Conservation (phyloP, 2,113 vertebrate species). For the Hemiscyllium ocellatum region DNA sequence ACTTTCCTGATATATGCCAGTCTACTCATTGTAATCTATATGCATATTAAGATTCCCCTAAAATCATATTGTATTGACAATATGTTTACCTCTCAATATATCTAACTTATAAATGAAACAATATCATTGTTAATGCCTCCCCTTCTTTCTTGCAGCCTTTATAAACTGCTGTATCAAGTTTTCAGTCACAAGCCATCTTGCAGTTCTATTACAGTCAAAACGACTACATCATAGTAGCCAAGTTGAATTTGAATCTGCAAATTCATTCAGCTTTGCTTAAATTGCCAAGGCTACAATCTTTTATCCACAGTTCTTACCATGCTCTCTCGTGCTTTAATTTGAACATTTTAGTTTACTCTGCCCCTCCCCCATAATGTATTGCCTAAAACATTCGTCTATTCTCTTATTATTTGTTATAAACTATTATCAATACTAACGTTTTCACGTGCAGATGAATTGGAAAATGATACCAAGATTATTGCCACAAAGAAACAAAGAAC, state of each 20-base stretch:
- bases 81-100: background rate
- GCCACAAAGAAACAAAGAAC: no score
- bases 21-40: background rate
- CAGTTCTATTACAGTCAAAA: background rate
- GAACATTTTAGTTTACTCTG: background rate
- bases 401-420: no score
- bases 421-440: background rate
- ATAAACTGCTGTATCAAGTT: background rate
- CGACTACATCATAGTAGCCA: background rate
- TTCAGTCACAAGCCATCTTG: background rate
- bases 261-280: background rate
- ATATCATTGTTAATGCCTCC: background rate
- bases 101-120: background rate
- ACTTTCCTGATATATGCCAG: background rate
- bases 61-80: background rate
- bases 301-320: background rate
- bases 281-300: background rate
- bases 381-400: no score
- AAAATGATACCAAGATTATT: no score
- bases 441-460: no score
- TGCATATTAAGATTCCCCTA: background rate
- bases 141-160: background rate
- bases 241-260: no score
- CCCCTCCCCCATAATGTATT: no score
- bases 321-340: background rate